Conservation (phyloP, 2,113 vertebrate species). For the Podarcis raffonei region DNA sequence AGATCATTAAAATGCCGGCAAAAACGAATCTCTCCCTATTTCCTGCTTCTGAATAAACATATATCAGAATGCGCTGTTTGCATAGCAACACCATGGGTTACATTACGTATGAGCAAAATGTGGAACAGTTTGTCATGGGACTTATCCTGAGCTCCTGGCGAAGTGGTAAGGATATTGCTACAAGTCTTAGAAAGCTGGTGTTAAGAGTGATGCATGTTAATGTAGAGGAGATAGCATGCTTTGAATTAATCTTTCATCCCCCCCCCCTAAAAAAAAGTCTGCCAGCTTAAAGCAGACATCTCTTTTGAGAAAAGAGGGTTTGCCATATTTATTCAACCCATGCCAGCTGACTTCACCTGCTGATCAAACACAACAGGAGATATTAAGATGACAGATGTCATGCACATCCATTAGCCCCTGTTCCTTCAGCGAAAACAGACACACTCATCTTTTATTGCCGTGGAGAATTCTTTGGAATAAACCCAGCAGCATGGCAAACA, state of each 20-base stretch:
- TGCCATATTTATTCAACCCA: not conserved
- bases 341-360: not conserved
- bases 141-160: not conserved
- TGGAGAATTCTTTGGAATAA: not conserved
- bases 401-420: not conserved
- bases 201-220: not conserved
- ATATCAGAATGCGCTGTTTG: no score
- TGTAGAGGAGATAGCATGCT: not conserved
- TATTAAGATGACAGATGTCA: not conserved
- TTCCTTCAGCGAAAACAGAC: not conserved
- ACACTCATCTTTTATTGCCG: not conserved
- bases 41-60: no score
- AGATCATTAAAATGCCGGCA: no score
- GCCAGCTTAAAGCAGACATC: not conserved
- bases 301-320: conserved; percentile 7
- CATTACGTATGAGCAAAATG: no score
- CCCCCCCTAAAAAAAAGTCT: not conserved
- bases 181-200: not conserved
- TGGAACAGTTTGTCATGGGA: no score
- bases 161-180: not conserved
- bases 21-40: no score
- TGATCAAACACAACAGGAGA: not conserved
- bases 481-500: not conserved
- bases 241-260: not conserved
- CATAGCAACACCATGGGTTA: no score